Conservation (phyloP, 2,113 vertebrate genomes). For the Fulmarus glacialis region DNA sequence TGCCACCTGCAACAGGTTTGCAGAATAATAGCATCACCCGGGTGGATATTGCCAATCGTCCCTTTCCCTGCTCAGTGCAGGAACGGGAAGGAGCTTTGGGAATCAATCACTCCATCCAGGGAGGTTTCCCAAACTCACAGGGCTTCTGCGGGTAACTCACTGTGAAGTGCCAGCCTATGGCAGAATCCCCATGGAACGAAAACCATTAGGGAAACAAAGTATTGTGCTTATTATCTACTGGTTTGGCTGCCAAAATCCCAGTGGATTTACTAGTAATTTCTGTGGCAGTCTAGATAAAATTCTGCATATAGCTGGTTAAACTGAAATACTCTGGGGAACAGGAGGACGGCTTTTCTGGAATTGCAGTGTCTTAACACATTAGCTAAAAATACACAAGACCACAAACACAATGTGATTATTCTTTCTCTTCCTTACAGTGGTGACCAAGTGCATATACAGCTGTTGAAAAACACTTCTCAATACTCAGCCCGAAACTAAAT, state of each 20-base stretch:
- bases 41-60: not conserved
- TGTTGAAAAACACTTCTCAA: not conserved
- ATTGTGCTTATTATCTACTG: not conserved
- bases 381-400: conserved; percentile 1
- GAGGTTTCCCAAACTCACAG: not conserved
- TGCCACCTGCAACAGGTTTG: not conserved
- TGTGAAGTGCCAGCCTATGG: not conserved
- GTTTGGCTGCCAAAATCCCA: not conserved
- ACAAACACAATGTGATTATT: not conserved
- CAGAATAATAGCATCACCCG: not conserved
- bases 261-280: not conserved
- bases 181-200: not conserved
- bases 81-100: not conserved
- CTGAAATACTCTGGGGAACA: not conserved
- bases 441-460: not conserved
- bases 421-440: not conserved
- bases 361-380: not conserved
- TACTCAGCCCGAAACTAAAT: not conserved
- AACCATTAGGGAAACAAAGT: not conserved
- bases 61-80: not conserved
- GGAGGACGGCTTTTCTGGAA: conserved; percentile 1
- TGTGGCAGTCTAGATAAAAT: not conserved
- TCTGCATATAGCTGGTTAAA: not conserved
- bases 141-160: not conserved
- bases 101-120: not conserved